Percentiles rank a stretch among this genome's conserved stretches.
phyloP scores from a whole-genome alignment of 1,140 invertebrate genomes.

The Heliconius eleuchia region DNA sequence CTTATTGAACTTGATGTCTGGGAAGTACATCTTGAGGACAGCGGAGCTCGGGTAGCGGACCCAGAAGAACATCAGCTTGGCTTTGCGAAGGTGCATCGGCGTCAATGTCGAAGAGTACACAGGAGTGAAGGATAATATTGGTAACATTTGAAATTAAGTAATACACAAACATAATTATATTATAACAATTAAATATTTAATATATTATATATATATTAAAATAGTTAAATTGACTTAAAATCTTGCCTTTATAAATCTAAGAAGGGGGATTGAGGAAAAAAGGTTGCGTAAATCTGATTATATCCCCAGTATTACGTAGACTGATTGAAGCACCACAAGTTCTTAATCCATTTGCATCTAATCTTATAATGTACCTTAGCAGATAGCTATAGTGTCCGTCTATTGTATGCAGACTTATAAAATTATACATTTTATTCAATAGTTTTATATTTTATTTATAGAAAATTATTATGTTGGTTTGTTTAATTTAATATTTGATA shows the following conservation, averaged over 20 bases:
- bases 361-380: slow-evolving; percentile 79
- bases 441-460: neutral
- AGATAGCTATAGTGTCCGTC: slow-evolving; percentile 46
- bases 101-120: slow-evolving; percentile 97
- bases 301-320: slow-evolving; percentile 61
- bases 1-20: slow-evolving; percentile 99
- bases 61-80: slow-evolving; percentile 99
- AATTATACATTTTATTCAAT: neutral
- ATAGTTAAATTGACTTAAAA: neutral
- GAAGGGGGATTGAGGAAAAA: slow-evolving; percentile 46
- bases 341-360: slow-evolving; percentile 79
- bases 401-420: slow-evolving; percentile 13
- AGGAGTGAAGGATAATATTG: slow-evolving; percentile 86
- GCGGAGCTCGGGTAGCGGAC: slow-evolving; percentile 98
- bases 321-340: slow-evolving; percentile 74
- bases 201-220: neutral
- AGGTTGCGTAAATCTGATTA: slow-evolving; percentile 66
- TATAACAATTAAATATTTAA: neutral
- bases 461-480: slow-evolving; percentile 2
- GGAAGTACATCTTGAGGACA: slow-evolving; percentile 99
- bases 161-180: neutral
- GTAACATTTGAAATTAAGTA: neutral
- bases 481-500: slow-evolving; percentile 13
- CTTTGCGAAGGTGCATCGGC: slow-evolving; percentile 99
- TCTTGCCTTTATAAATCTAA: slow-evolving; percentile 25